Evolutionary conservation across 1,140 invertebrate genomes (phyloP).

Genomic region (Heterodera carotae): DNA sequence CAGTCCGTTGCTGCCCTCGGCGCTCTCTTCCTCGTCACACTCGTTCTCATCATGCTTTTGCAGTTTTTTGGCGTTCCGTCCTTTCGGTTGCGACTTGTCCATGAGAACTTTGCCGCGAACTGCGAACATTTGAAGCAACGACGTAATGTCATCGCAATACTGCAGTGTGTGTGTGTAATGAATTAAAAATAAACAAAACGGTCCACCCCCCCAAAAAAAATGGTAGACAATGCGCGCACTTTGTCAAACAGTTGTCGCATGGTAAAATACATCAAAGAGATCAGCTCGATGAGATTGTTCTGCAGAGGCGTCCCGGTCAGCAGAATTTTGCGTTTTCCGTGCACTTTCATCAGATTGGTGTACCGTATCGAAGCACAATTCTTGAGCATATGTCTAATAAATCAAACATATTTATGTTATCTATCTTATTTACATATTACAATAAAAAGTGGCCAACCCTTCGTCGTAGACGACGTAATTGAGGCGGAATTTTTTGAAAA

Average conservation of each 20-base stretch:
- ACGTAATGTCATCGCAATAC: constrained; percentile 83
- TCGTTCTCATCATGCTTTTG: constrained; percentile 7
- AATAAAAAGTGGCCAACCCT: constrained; percentile 70
- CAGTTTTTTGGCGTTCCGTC: neutral
- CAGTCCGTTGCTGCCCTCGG: constrained; percentile 51
- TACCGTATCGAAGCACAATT: constrained; percentile 91
- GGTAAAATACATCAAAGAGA: constrained; percentile 90
- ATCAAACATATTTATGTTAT: neutral
- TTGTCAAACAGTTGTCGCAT: constrained; percentile 85
- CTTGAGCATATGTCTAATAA: constrained; percentile 81
- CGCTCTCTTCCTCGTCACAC: constrained; percentile 58
- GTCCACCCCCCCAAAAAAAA: neutral
- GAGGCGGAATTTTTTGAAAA: constrained; percentile 83
- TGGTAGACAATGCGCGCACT: neutral
- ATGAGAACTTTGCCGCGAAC: constrained; percentile 29
- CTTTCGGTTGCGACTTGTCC: constrained; percentile 3
- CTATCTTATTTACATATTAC: neutral
- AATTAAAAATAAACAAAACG: neutral
- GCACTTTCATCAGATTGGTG: constrained; percentile 78
- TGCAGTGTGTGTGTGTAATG: no score
- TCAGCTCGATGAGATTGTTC: constrained; percentile 91
- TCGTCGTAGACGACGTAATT: constrained; percentile 94
- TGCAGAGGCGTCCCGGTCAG: constrained; percentile 74
- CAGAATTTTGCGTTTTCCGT: constrained; percentile 65
- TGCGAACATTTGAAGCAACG: constrained; percentile 74